Base-by-base conservation (phyloP, 2,888 invertebrate species). In the Dasysyrphus albostriatus region DNA sequence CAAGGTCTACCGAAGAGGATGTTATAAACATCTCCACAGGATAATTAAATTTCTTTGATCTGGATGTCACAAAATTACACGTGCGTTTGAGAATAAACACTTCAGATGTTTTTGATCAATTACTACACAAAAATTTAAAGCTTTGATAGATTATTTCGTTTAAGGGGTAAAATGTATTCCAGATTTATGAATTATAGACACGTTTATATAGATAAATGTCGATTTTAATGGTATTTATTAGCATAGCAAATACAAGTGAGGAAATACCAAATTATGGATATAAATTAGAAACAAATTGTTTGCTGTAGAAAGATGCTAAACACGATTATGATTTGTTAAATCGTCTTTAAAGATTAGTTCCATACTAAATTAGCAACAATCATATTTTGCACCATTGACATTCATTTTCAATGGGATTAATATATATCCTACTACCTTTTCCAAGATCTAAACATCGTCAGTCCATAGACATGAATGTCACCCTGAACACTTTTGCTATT, bases 401-500 rank as follows among this genome's bases (percentile, higher is more conserved):
- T 32, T 9, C 14, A 61, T 24, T 9, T 44, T 32, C 10, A 65
- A 9, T n/a, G 10, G 14, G 14, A 24, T 42, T 1, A 24, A 42
- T 37, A 19, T 12, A 59, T 19, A 24, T 24, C 19, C 10, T 5
- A 10, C 16, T 2, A 34, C 1, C 24, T 24, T 63, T 19, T 56
- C 47, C 63, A 19, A 73, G 16, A 4, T 34, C 19, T 19, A 5
- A 10, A 32, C n/a, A n/a, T n/a, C n/a, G 10, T 37, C 58, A 65
- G 47, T 54, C 29, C 44, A 56, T 10, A 47, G 39, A 32, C 42
- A 29, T 37, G 42, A 12, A n/a, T 42, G 37, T 34, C 14, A 54
- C 63, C 54, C 16, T 63, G 63, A 63, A 76, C 7, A 24, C 44
- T 16, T 44, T 69, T 16, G 5, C 14, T 29, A 49, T 24, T 58